Conservation (phyloP, 2,113 vertebrate genomes). For the Phylloscopus trochiloides region DNA sequence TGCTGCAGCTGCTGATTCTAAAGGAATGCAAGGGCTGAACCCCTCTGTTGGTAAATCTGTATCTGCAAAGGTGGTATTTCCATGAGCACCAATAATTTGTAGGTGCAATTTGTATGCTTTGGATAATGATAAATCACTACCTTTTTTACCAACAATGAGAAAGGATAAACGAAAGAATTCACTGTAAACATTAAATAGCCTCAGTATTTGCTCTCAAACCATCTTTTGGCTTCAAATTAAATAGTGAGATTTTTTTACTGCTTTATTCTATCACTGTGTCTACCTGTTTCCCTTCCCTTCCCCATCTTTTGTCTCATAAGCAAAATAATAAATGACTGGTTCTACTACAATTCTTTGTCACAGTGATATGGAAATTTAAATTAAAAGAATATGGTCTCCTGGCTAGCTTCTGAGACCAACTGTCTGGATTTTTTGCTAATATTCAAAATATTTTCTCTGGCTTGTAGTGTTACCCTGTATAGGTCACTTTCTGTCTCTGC, state of each 20-base stretch:
- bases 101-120: background rate
- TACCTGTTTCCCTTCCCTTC: background rate
- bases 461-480: background rate
- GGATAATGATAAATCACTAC: background rate
- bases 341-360: background rate
- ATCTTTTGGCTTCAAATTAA: background rate
- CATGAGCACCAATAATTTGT: background rate
- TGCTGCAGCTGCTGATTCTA: background rate
- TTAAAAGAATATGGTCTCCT: background rate
- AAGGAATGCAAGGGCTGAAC: background rate
- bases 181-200: background rate
- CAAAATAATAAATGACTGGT: background rate
- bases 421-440: background rate
- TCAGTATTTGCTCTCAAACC: background rate
- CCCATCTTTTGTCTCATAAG: background rate
- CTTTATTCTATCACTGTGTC: background rate
- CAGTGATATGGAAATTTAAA: background rate
- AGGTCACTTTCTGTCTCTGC: background rate
- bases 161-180: background rate
- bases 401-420: background rate
- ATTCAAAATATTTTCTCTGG: background rate
- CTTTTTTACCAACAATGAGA: background rate
- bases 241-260: background rate
- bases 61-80: background rate
- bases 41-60: background rate